phyloP scores from a whole-genome alignment of 2,888 invertebrate genomes.

The Caenorhabditis sulstoni region DNA sequence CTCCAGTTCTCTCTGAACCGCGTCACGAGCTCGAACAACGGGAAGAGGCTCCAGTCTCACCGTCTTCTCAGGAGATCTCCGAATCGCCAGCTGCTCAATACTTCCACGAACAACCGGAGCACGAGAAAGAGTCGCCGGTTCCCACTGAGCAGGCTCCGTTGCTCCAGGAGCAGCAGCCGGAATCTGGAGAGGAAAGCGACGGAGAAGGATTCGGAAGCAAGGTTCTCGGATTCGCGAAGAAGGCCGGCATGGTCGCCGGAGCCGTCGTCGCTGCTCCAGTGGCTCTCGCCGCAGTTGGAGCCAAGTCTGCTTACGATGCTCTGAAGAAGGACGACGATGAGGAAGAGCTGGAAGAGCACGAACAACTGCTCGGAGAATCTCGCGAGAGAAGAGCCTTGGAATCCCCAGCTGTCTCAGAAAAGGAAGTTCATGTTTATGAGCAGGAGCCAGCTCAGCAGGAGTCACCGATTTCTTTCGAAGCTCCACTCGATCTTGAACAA shows the following conservation, averaged over 20 bases:
- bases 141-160: constrained; percentile 38
- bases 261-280: constrained; percentile 70
- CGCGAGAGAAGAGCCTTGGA: not conserved
- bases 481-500: too few species aligned
- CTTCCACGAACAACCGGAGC: constrained; percentile 22
- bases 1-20: too few species aligned
- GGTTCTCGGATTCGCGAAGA: constrained; percentile 66
- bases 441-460: too few species aligned
- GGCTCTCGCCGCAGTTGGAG: constrained; percentile 71
- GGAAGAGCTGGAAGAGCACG: constrained; percentile 7
- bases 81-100: constrained; percentile 8
- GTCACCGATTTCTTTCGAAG: too few species aligned
- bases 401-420: not conserved
- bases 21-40: not conserved
- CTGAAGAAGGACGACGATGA: constrained; percentile 61
- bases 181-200: constrained; percentile 48
- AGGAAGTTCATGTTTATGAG: not conserved
- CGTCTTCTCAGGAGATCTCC: too few species aligned
- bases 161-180: constrained; percentile 30
- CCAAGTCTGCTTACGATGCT: constrained; percentile 67
- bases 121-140: not conserved
- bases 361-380: not conserved
- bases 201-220: constrained; percentile 61
- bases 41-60: not conserved
- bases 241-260: constrained; percentile 69